Evolutionary conservation across 2,113 vertebrate species (phyloP).

Genomic region (Mormyrus lacerda): DNA sequence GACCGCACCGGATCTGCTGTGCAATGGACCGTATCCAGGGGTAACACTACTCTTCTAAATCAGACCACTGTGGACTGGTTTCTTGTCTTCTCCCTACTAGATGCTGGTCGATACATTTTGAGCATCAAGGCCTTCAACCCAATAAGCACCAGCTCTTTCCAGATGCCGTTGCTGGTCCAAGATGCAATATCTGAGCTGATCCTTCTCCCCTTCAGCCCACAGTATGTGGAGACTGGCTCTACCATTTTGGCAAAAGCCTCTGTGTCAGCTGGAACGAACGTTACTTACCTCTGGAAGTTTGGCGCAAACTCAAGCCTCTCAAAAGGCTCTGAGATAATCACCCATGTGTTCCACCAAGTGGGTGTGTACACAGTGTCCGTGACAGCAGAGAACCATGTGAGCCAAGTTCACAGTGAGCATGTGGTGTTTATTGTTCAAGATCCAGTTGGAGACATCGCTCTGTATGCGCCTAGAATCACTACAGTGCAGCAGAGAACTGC

Average conservation of each 20-base stretch:
- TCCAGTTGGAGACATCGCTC: conserved; percentile 18
- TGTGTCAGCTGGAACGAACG: conserved; percentile 13
- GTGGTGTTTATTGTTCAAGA: conserved; percentile 26
- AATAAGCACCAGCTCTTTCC: conserved; percentile 22
- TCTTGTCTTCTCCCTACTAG: conserved; percentile 12
- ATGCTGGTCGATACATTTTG: conserved; percentile 18
- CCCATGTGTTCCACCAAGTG: conserved; percentile 13
- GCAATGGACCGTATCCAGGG: conserved; percentile 24
- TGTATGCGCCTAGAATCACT: conserved; percentile 14
- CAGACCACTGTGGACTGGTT: conserved; percentile 21
- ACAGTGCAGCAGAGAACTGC: conserved; percentile 13
- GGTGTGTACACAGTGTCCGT: conserved; percentile 20
- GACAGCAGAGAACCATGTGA: conserved; percentile 21
- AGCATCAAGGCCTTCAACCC: conserved; percentile 27
- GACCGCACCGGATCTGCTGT: conserved; percentile 20
- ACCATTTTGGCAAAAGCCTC: conserved; percentile 4
- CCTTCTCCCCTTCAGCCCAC: neutral
- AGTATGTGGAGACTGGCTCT: conserved; percentile 7
- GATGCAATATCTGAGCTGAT: conserved; percentile 22
- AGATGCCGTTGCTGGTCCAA: conserved; percentile 19
- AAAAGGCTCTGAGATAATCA: neutral
- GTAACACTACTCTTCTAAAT: conserved; percentile 9
- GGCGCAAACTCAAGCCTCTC: conserved; percentile 6
- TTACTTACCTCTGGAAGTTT: conserved; percentile 28
- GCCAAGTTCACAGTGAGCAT: neutral